Evolutionary conservation across 2,888 invertebrate genomes (phyloP).

Genomic region (Ceriagrion tenellum): DNA sequence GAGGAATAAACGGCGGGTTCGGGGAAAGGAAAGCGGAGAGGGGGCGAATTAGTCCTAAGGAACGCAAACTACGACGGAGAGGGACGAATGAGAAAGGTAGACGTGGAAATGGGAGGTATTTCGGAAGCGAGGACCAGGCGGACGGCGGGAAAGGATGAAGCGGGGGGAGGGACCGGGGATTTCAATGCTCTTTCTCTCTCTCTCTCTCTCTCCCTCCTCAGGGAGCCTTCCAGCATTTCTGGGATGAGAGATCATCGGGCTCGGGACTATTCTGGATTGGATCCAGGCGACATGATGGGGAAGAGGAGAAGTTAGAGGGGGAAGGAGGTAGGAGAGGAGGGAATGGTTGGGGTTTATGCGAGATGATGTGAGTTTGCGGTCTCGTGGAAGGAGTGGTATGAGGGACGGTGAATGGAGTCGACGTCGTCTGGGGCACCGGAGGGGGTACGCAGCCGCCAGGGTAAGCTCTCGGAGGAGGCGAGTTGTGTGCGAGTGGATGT

Average conservation of each 20-base stretch:
- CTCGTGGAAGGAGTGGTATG: not conserved
- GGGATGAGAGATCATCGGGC: constrained; percentile 16
- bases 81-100: not conserved
- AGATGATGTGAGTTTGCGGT: not conserved
- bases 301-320: no score
- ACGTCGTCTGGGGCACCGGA: not conserved
- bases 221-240: not conserved
- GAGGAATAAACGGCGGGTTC: not conserved
- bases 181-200: not conserved
- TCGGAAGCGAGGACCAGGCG: not conserved
- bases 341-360: not conserved
- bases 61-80: not conserved
- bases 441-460: not conserved
- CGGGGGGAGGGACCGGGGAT: not conserved
- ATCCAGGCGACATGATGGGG: not conserved
- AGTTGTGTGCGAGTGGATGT: not conserved
- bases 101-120: not conserved
- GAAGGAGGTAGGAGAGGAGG: not conserved
- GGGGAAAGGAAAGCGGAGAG: not conserved
- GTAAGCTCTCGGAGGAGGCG: not conserved
- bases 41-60: no score
- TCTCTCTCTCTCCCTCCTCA: not conserved
- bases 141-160: not conserved
- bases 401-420: not conserved
- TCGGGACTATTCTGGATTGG: constrained; percentile 25